phyloP scores from a whole-genome alignment of 2,797 vertebrate species.

The Anisognathus igniventris region DNA sequence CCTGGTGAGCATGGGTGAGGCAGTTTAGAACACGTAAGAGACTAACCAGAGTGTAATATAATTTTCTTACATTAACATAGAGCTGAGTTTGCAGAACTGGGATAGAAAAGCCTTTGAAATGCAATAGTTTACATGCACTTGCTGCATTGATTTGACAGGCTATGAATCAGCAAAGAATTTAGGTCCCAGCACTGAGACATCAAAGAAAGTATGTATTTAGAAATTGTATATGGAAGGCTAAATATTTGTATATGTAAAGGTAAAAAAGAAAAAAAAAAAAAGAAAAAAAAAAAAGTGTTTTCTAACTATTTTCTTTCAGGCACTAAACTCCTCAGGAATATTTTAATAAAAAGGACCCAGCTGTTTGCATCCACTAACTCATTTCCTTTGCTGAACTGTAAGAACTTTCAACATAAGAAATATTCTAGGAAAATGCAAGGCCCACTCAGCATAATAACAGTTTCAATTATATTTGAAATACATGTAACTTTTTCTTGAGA shows the following conservation, averaged over 20 bases:
- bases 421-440: not conserved
- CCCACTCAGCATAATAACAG: not conserved
- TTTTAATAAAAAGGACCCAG: not conserved
- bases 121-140: not conserved
- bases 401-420: not conserved
- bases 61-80: not conserved
- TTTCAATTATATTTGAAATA: conserved; percentile 17
- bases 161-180: conserved; percentile 45
- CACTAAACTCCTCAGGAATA: not conserved
- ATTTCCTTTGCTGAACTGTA: not conserved
- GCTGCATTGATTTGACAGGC: not conserved
- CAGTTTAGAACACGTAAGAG: not conserved
- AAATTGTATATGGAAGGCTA: not conserved
- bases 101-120: conserved; percentile 12
- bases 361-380: not conserved
- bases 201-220: not conserved
- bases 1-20: not conserved
- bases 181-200: not conserved
- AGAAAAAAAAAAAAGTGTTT: not conserved
- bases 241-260: not conserved
- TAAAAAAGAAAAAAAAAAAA: not conserved
- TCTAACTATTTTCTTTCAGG: not conserved
- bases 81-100: not conserved
- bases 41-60: not conserved
- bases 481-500: not conserved